Base-by-base conservation (phyloP, 2,888 invertebrate species). In the Congeria kusceri region DNA sequence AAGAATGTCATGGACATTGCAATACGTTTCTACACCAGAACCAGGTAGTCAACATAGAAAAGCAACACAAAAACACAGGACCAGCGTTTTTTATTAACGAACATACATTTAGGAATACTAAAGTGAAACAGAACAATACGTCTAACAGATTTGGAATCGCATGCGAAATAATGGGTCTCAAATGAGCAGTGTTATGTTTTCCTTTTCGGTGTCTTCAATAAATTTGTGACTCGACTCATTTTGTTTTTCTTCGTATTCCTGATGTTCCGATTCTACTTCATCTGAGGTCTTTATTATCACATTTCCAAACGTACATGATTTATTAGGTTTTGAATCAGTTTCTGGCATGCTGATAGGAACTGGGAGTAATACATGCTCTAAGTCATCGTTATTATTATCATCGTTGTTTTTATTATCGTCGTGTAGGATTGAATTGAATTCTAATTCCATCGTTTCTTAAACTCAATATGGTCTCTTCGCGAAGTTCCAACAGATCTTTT, bases 231-330 rank as follows among this genome's bases (percentile, higher is more conserved):
- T n/a, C 9, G 20, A 25, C 32, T 32, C 11, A 32, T 32, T 32
- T 32, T 32, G 32, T 25, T 28, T 15, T 15, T 61, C 18, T 13
- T 46, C 46, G 11, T 27, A 32, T 2, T 62, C 62, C 27, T 62
- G 28, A 15, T 62, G 49, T 29, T 70, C 70, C 4, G 11, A 20
- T 62, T 70, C 70, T 4, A 39, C 62, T 20, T 62, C 56, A 18
- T 70, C 70, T 4, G 62, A 25, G 7, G 70, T 62, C 44, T 68
- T 68, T 7, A 68, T 68, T 1, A 68, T 47, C 9, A 68, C 68
- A 18, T 68, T 47, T 11, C 68, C 68, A 46, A 68, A 68, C n/a
- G 47, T 18, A 3, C 58, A 20, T 9, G 44, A 1, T 27, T 59
- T 68, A 18, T 68, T 68, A 13, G 5, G 15, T 3, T 27, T 28